phyloP scores from a whole-genome alignment of 2,888 invertebrate genomes.

The Pseudanteris insignis region DNA sequence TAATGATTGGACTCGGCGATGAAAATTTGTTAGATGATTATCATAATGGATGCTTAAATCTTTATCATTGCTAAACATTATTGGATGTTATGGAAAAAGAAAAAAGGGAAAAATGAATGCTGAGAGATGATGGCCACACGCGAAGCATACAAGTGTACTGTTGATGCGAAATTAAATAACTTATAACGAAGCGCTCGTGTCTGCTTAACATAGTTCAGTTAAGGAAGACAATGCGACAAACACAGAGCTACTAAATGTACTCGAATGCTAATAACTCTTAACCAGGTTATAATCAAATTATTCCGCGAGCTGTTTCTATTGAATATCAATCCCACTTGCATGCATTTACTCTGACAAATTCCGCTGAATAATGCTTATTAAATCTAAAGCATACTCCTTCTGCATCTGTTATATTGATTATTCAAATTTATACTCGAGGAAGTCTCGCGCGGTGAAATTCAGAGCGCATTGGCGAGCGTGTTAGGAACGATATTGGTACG shows the following conservation, averaged over 20 bases:
- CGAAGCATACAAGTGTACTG: no score
- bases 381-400: conserved; percentile 18
- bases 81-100: no score
- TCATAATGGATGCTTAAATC: no score
- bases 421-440: conserved; percentile 40
- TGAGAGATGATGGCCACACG: no score
- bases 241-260: conserved; percentile 14
- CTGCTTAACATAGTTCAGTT: conserved; percentile 1
- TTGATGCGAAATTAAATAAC: neutral
- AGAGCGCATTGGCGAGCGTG: conserved; percentile 22
- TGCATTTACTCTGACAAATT: conserved; percentile 36
- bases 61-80: no score
- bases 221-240: conserved; percentile 16
- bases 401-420: conserved; percentile 33
- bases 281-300: conserved; percentile 34
- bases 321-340: conserved; percentile 27
- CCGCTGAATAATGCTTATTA: conserved; percentile 41
- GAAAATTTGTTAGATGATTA: no score
- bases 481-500: conserved; percentile 24
- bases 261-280: conserved; percentile 33
- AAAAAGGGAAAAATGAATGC: no score
- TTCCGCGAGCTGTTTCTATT: conserved; percentile 21
- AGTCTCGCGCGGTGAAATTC: conserved; percentile 27
- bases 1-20: no score
- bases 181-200: neutral